Percentiles rank a stretch among this genome's conserved stretches.
phyloP scores from a whole-genome alignment of 1,140 invertebrate species.

The Drosophila nigrodunni region DNA sequence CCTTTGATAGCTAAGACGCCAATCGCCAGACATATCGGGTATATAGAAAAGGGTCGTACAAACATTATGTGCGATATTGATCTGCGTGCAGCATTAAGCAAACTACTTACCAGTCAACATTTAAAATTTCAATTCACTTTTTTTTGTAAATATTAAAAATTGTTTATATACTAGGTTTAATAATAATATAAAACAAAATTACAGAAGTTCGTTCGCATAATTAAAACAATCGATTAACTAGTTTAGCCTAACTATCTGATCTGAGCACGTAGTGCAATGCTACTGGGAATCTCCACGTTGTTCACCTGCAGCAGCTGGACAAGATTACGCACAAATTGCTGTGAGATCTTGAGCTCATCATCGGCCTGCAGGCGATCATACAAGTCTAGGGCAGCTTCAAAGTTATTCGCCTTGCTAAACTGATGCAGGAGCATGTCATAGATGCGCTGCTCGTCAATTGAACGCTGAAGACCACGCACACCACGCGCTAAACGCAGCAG shows the following conservation, averaged over 20 bases:
- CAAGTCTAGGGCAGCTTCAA: conserved; percentile 76
- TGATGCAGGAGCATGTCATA: conserved; percentile 84
- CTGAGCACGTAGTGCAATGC: conserved; percentile 73
- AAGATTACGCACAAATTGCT: conserved; percentile 75
- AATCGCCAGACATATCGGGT: too few species aligned
- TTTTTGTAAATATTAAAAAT: conserved; percentile 12
- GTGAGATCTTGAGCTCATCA: conserved; percentile 78
- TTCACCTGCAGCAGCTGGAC: conserved; percentile 74
- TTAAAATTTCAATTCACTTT: neutral
- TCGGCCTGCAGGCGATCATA: conserved; percentile 81
- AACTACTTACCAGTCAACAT: neutral
- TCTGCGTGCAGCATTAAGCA: neutral
- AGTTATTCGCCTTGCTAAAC: conserved; percentile 84
- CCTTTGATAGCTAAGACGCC: too few species aligned
- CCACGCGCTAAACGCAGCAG: conserved; percentile 78
- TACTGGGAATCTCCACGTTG: conserved; percentile 74
- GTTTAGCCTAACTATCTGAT: conserved; percentile 59
- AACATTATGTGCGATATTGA: too few species aligned
- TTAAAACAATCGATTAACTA: neutral
- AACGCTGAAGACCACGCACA: conserved; percentile 62
- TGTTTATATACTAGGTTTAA: conserved; percentile 24
- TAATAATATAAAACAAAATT: conserved; percentile 10
- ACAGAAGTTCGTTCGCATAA: neutral
- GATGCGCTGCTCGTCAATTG: conserved; percentile 77
- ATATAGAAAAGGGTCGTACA: too few species aligned